These are phyloP conservation scores for Petrocephalus zakoni DNA, from an alignment of 2,113 vertebrate genomes.

Conservation along the genomic window DNA sequence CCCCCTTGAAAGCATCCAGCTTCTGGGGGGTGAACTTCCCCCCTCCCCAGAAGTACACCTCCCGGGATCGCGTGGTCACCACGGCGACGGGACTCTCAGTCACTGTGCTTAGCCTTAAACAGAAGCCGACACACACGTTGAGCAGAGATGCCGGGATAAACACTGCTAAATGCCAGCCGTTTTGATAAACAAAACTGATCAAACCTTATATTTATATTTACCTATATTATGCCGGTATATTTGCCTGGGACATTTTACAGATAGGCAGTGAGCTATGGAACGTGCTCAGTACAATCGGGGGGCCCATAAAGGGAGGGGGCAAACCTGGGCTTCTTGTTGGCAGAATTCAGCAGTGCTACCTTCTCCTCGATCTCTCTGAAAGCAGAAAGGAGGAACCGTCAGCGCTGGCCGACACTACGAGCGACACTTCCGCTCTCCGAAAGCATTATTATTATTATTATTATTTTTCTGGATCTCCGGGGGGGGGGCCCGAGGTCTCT, in stretches of 20 bases:
- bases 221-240: not conserved
- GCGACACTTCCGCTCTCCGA: not conserved
- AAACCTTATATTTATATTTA: not conserved
- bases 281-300: not conserved
- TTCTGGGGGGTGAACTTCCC: slow-evolving; percentile 97
- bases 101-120: slow-evolving; percentile 73
- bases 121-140: not conserved
- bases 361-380: slow-evolving; percentile 85
- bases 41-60: slow-evolving; percentile 96
- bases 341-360: slow-evolving; percentile 81
- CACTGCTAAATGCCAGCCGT: not conserved
- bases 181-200: not conserved
- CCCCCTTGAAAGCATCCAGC: slow-evolving; percentile 89
- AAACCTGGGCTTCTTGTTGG: slow-evolving; percentile 91
- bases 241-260: not conserved
- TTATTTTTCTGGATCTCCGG: not conserved
- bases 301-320: slow-evolving; percentile 15
- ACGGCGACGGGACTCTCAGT: slow-evolving; percentile 86
- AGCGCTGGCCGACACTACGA: slow-evolving; percentile 46
- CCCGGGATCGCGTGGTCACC: slow-evolving; percentile 90
- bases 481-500: not conserved
- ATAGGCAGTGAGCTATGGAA: not conserved
- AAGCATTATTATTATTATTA: not conserved
- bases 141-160: not conserved
- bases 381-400: not conserved